A percentile compares a stretch with the other conserved stretches of the same genome.
phyloP scores from a whole-genome alignment of 2,113 vertebrate species.

The Anguilla japonica region DNA sequence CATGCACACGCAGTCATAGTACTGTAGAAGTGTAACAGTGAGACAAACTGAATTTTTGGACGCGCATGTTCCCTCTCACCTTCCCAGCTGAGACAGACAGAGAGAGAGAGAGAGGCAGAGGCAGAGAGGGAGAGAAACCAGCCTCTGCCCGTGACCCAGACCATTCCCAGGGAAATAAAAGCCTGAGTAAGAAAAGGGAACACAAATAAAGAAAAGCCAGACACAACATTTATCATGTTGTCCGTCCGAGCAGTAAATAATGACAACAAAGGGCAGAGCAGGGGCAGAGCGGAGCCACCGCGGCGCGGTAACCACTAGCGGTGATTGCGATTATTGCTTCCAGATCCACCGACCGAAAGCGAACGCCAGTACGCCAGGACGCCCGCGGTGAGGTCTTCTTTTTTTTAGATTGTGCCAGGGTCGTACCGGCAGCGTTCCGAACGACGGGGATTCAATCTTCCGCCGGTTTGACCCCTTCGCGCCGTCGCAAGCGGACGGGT shows the following conservation, averaged over 20 bases:
- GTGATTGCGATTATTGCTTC: slow-evolving; percentile 59
- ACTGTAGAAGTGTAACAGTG: not conserved
- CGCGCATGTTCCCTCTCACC: not conserved
- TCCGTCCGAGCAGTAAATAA: slow-evolving; percentile 69
- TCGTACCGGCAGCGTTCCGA: not conserved
- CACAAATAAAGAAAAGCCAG: slow-evolving; percentile 68
- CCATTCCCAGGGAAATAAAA: slow-evolving; percentile 49
- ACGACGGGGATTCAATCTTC: slow-evolving; percentile 20
- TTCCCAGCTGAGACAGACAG: not conserved
- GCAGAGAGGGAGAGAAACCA: not conserved
- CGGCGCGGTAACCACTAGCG: slow-evolving; percentile 61
- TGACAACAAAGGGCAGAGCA: slow-evolving; percentile 63
- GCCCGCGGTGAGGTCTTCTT: slow-evolving; percentile 14
- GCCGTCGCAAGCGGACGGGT: slow-evolving; percentile 9
- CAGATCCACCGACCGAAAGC: slow-evolving; percentile 50
- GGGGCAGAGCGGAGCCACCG: slow-evolving; percentile 51
- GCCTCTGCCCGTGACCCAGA: not conserved
- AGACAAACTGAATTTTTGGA: not conserved
- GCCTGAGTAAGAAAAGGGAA: slow-evolving; percentile 62
- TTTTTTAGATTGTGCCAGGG: not conserved
- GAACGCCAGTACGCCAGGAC: slow-evolving; percentile 56
- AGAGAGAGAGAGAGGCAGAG: not conserved
- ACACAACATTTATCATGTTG: slow-evolving; percentile 69
- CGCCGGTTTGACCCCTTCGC: slow-evolving; percentile 19
- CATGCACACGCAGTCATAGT: not conserved